Base-by-base conservation (phyloP, 2,888 invertebrate species). In the Trissolcus japonicus region DNA sequence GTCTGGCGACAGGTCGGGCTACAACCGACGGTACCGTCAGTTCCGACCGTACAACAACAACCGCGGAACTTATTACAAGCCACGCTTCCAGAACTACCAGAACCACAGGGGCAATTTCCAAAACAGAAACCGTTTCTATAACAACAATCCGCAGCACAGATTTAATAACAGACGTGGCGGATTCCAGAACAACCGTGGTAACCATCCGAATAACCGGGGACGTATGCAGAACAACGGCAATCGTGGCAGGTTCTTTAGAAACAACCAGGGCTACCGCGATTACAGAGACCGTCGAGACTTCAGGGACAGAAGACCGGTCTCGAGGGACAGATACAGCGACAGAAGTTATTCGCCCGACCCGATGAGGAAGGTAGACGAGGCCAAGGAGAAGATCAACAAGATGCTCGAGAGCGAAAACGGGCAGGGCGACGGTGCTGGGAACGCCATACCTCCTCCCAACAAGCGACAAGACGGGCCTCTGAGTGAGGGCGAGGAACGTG, bases 41-140 rank as follows among this genome's bases (percentile, higher is more conserved):
- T 87, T 87, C 78, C 81, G 88, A 2, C 87, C 87, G 0, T 94
- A 91, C 83, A 82, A 82, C 60, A 91, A 91, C 87, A 94, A 94
- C 86, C 92, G 94, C 66, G 94, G 94, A 79, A 94, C 94, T 0
- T 95, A 95, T 89, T 95, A 95, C 90, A 93, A 94, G 82, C 95
- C 95, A 0, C 91, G 95, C 78, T 94, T 94, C 91, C 94, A 94
- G 86, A 91, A 91, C 17, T 93, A 91, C 89, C 91, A 91, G 29
- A 88, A 89, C 76, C 92, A 91, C 86, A 91, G 92, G 46, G 91
- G 89, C 17, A 86, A 87, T 79, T 88, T 87, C 81, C 88, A 88
- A 55, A 88, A 89, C 76, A 82, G 83, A 54, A 85, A 87, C 65
- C 82, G 87, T 0, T 83, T 86, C 25, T 83, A 84, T 35, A 85